phyloP scores from a whole-genome alignment of 2,888 invertebrate species.

The Plebejus melissa region DNA sequence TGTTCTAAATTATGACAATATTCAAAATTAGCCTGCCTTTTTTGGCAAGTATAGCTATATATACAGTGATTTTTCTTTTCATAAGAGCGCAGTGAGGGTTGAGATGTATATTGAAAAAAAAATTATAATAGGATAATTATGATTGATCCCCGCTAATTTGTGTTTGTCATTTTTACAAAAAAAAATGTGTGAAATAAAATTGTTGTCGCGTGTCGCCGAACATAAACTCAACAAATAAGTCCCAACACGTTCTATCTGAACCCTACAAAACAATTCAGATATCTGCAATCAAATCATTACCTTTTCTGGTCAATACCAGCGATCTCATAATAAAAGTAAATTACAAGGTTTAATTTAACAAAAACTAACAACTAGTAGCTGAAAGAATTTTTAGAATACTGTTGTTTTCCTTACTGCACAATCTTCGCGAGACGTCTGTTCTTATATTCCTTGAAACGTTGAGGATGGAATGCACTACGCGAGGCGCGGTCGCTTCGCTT shows the following conservation, averaged over 20 bases:
- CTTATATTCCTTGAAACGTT: constrained; percentile 64
- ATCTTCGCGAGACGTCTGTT: constrained; percentile 45
- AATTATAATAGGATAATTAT: neutral
- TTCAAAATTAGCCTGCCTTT: constrained; percentile 42
- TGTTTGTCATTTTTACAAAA: neutral
- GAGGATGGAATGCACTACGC: constrained; percentile 78
- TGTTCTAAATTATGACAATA: constrained; percentile 64
- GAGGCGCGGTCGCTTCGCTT: constrained; percentile 86
- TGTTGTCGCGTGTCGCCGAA: neutral
- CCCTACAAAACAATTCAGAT: neutral
- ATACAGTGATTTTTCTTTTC: constrained; percentile 30
- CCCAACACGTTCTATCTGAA: neutral
- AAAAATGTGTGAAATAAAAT: neutral
- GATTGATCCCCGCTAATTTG: neutral
- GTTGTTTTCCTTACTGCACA: constrained; percentile 21
- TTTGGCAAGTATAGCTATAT: constrained; percentile 5
- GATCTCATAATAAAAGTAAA: neutral
- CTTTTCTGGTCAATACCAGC: constrained; percentile 12
- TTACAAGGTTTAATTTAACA: constrained; percentile 14
- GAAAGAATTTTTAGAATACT: constrained; percentile 19
- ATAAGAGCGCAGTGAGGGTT: constrained; percentile 2
- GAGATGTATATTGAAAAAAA: neutral
- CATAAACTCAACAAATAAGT: neutral
- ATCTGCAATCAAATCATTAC: neutral
- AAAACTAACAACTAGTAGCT: constrained; percentile 11